Evolutionary conservation across 2,888 invertebrate species (phyloP).

Genomic region (Microctonus aethiopoides): DNA sequence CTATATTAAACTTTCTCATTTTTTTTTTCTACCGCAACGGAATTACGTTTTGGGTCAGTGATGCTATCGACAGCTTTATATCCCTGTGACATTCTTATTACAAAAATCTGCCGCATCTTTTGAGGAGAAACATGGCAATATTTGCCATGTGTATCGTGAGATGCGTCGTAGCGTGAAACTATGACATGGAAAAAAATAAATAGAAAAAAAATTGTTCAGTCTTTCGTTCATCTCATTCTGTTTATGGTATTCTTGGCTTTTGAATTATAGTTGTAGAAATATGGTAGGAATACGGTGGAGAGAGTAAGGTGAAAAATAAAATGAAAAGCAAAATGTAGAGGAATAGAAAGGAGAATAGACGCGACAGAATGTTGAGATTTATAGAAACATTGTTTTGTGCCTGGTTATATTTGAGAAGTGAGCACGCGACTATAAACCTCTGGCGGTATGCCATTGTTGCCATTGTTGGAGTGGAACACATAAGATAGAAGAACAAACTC

Average conservation of each 20-base stretch:
- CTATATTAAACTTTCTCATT: background rate
- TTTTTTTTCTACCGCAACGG: background rate
- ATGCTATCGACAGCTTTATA: constrained; percentile 57
- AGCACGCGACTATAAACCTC: constrained; percentile 19
- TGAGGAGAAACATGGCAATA: background rate
- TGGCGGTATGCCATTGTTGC: constrained; percentile 20
- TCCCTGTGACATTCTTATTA: constrained; percentile 53
- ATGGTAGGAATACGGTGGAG: constrained; percentile 39
- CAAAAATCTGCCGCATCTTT: constrained; percentile 44
- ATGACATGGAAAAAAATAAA: background rate
- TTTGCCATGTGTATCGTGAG: background rate
- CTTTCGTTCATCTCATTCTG: constrained; percentile 32
- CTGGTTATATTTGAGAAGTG: constrained; percentile 19
- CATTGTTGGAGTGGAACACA: constrained; percentile 22
- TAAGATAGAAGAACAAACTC: constrained; percentile 9
- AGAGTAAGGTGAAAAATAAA: constrained; percentile 10
- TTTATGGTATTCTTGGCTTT: constrained; percentile 26
- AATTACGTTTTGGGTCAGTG: constrained; percentile 51
- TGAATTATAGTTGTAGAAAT: constrained; percentile 41
- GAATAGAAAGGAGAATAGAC: background rate
- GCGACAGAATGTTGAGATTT: constrained; percentile 15
- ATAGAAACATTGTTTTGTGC: constrained; percentile 20
- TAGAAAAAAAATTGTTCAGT: background rate
- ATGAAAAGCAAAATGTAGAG: background rate
- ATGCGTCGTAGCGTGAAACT: background rate